Evolutionary conservation across 1,140 invertebrate genomes (phyloP), one percentile per base, ranked within the genome.

Genomic region (Brachionus paranguensis): DNA sequence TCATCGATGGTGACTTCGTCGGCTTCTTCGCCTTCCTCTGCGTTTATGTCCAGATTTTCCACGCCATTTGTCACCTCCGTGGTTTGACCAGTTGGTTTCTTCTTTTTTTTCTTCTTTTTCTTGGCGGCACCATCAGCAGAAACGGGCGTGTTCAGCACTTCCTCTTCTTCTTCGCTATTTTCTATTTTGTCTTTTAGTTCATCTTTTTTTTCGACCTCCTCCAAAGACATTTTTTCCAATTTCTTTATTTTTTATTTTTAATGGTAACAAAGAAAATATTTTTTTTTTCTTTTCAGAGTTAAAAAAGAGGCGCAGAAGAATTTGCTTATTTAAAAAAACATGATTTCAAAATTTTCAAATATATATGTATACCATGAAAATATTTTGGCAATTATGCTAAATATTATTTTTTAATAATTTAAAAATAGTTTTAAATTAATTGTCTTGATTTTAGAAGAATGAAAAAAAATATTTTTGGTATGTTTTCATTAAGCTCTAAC

Each of bases 21-120:
- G 27, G 78, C 50, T 14, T 84, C 85, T 86, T 85, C 86, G 60
- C 70, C 85, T 20, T 68, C 84, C 84, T 86, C 85, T 70, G 79
- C 85, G 45, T 84, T 45, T 27, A 86, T 84, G n/a, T 64, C 85
- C 33, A 84, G 85, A 55, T 84, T 85, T 55, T 85, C 85, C 7
- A 55, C 84, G 47, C 53, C 70, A 84, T 79, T 72, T 76, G 78
- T 72, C 76, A 85, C 37, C 72, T 24, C 74, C n/a, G 29, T 74
- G 27, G 12, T 20, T 78, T n/a, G 37, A 27, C 29, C 14, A 89
- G 86, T 86, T 83, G 86, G 86, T 85, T 90, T 90, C 86, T 90
- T 90, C 86, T 90, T 90, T 85, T 90, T 90, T 85, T 88, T 88
- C 85, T 89, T 90, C 74, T 90, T 90, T 84, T 89, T 90, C 84